phyloP scores from a whole-genome alignment of 2,797 vertebrate species.

The Limnodromus scolopaceus region DNA sequence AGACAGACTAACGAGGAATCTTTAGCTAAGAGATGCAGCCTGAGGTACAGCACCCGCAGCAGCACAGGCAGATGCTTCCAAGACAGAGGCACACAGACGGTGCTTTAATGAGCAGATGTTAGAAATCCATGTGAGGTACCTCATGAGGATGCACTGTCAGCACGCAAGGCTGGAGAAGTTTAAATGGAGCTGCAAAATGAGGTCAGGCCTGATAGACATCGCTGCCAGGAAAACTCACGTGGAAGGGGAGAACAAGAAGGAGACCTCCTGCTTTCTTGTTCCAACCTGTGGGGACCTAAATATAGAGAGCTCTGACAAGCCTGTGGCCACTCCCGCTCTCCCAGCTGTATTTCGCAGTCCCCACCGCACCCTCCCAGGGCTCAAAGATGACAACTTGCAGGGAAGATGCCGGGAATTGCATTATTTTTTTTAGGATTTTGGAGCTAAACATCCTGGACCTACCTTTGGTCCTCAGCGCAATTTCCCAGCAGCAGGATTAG shows the following conservation, averaged over 20 bases:
- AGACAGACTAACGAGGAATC: neutral
- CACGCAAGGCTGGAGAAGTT: neutral
- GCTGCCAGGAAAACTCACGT: neutral
- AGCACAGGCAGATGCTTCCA: neutral
- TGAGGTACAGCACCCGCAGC: neutral
- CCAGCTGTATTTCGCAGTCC: neutral
- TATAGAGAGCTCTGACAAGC: neutral
- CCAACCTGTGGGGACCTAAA: neutral
- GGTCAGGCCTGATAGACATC: neutral
- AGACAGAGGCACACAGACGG: neutral
- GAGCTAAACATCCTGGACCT: neutral
- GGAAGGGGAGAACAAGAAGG: neutral
- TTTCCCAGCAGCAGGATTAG: neutral
- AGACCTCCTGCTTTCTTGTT: conserved; percentile 14
- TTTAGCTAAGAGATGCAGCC: neutral
- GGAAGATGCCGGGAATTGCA: neutral
- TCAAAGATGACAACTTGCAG: neutral
- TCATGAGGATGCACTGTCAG: neutral
- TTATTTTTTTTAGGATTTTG: neutral
- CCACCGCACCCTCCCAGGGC: neutral
- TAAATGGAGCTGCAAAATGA: neutral
- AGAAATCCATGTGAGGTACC: neutral
- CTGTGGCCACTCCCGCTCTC: neutral
- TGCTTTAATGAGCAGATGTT: neutral
- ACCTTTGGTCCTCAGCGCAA: neutral